Conservation (phyloP, 2,113 vertebrate species). For the Triplophysa dalaica region DNA sequence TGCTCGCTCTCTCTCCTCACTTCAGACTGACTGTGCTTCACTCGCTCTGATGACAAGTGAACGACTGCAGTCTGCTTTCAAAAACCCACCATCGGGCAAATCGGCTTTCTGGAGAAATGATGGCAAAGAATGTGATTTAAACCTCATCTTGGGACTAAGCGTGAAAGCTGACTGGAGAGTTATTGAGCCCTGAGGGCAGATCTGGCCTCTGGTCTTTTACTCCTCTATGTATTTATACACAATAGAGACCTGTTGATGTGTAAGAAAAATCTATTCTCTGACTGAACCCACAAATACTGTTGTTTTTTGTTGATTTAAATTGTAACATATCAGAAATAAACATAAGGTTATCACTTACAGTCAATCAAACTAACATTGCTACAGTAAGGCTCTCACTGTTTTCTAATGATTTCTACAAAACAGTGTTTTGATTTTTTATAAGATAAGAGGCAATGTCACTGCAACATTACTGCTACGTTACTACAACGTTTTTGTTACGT, state of each 20-base stretch:
- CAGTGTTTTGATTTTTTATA: too few species aligned
- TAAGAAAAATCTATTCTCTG: constrained; percentile 26
- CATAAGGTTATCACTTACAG: constrained; percentile 20
- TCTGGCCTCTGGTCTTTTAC: constrained; percentile 60
- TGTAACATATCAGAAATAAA: constrained; percentile 23
- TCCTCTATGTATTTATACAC: constrained; percentile 62
- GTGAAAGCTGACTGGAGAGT: constrained; percentile 64
- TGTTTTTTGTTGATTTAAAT: constrained; percentile 36
- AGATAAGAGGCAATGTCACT: too few species aligned
- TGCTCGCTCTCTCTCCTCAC: constrained; percentile 4
- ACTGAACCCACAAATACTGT: not conserved
- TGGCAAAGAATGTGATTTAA: constrained; percentile 64
- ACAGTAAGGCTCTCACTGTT: too few species aligned
- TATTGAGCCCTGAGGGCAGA: constrained; percentile 66
- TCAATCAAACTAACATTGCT: constrained; percentile 1
- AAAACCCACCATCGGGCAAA: constrained; percentile 68
- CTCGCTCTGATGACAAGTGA: constrained; percentile 61
- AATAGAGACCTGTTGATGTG: constrained; percentile 34
- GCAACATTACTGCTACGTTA: too few species aligned
- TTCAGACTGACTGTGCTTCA: constrained; percentile 53
- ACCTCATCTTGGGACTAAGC: constrained; percentile 66
- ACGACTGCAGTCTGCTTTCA: constrained; percentile 59
- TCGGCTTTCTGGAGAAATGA: constrained; percentile 67
- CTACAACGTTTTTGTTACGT: too few species aligned
- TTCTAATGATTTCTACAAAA: too few species aligned